Evolutionary conservation across 2,888 invertebrate genomes (phyloP), one percentile per base, ranked within the genome.

Genomic region (Sisyra nigra): DNA sequence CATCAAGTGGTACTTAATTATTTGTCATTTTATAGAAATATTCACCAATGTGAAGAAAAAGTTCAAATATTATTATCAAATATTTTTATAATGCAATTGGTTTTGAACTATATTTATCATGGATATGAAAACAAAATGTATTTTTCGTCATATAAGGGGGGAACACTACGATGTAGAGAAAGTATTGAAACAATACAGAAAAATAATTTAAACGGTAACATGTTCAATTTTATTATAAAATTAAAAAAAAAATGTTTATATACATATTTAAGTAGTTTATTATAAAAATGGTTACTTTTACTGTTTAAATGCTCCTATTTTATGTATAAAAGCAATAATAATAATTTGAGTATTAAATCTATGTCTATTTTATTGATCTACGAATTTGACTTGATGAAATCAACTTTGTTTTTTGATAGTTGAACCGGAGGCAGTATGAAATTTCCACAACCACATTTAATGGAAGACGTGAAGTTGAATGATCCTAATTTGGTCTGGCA

Each of bases 381-480:
- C n/a, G n/a, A n/a, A n/a, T n/a, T n/a, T 32, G 11, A 7, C n/a
- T 13, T 32, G 13, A 32, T 32, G n/a, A 32, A 52, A 64, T 79
- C 79, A 30, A 78, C 64, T 68, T 77, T 77, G 57, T 76, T 76
- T 48, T 67, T 66, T 36, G 74, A 67, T 46, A 79, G 59, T 59
- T 75, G 71, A 37, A 79, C 67, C 15, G 74, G 60, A 10, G 78
- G 76, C 49, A 76, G 55, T 45, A 72, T 58, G 45, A 62, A 58
- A 33, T 59, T 53, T 18, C 63, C 60, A 59, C 79, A 79, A n/a
- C 61, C 58, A 58, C 79, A 79, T 58, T 74, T 74, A 51, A 66
- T 61, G 18, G 77, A 75, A 2, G 74, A 69, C 18, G 77, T 60
- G 59, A 73, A 80, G 59, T 80, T 75, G 57, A 78, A 80, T 4